A percentile compares a stretch with the other conserved stretches of the same genome.
These are phyloP conservation scores for Ptilorrhoa leucosticta DNA, from an alignment of 2,113 vertebrate genomes.

Conservation along the genomic window DNA sequence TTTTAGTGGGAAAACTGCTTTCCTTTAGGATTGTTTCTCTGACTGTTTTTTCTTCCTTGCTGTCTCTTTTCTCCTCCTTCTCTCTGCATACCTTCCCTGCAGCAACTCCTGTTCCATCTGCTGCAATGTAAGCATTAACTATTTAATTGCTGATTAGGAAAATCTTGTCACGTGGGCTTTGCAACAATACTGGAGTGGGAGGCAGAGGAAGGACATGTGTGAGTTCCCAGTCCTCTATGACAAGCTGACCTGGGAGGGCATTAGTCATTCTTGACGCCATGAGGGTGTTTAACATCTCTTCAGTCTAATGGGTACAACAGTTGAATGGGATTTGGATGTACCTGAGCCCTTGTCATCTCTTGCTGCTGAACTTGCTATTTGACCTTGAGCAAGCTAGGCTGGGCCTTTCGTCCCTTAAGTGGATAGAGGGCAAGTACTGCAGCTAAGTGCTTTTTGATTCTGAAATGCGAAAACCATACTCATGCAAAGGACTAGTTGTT, in stretches of 20 bases:
- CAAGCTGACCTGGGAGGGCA: neutral
- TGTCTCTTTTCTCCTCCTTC: slow-evolving; percentile 23
- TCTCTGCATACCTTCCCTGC: slow-evolving; percentile 46
- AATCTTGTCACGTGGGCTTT: neutral
- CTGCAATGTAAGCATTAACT: slow-evolving; percentile 43
- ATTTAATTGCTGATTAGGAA: slow-evolving; percentile 55
- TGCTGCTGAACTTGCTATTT: slow-evolving; percentile 24
- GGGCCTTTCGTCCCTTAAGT: neutral
- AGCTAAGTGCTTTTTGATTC: neutral
- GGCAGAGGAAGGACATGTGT: neutral
- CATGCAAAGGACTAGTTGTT: neutral
- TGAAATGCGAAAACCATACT: neutral
- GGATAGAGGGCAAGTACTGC: neutral
- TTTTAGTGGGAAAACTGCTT: slow-evolving; percentile 15
- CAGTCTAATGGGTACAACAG: neutral
- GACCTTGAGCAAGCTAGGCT: neutral
- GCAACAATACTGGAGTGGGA: neutral
- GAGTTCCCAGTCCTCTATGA: neutral
- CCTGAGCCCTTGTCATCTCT: neutral
- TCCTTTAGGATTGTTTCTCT: slow-evolving; percentile 5
- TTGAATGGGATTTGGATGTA: neutral
- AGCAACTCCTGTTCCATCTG: slow-evolving; percentile 42
- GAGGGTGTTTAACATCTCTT: neutral
- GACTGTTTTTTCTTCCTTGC: neutral
- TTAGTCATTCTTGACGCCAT: neutral